These are phyloP conservation scores for Drosophila gunungcola DNA, from an alignment of 1,140 invertebrate genomes.

Conservation along the genomic window DNA sequence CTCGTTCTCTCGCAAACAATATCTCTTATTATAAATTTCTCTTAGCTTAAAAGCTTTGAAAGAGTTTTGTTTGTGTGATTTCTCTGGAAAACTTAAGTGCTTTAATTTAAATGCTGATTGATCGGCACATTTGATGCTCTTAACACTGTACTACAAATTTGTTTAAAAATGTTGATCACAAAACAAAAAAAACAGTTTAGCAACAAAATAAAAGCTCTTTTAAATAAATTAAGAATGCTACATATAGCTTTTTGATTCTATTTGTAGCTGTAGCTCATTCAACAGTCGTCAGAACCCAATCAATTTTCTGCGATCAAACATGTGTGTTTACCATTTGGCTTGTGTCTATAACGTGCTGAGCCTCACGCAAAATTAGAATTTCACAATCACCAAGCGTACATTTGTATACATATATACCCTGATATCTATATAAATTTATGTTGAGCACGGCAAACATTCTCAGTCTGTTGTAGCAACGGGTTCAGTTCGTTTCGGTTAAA, in stretches of 20 bases:
- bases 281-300: not conserved
- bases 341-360: conserved; percentile 5
- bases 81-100: conserved; percentile 2
- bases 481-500: conserved; percentile 4
- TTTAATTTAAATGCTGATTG: conserved; percentile 16
- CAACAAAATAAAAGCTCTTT: no score
- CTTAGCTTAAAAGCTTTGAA: conserved; percentile 1
- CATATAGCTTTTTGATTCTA: no score
- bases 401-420: not conserved
- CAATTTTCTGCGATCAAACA: not conserved
- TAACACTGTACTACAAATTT: not conserved
- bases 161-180: not conserved
- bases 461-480: conserved; percentile 3
- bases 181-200: no score
- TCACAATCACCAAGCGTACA: conserved; percentile 22
- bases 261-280: not conserved
- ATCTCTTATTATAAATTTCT: not conserved
- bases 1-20: not conserved
- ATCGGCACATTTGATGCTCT: conserved; percentile 2
- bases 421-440: conserved; percentile 20
- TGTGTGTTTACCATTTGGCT: conserved; percentile 18
- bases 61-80: not conserved
- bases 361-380: conserved; percentile 23
- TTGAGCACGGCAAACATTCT: conserved; percentile 7
- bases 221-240: not conserved